Evolutionary conservation across 35 echinoderm and acorn worm species (phyloP), one percentile per base, ranked within the genome.

Genomic region (Antedon bifida): DNA sequence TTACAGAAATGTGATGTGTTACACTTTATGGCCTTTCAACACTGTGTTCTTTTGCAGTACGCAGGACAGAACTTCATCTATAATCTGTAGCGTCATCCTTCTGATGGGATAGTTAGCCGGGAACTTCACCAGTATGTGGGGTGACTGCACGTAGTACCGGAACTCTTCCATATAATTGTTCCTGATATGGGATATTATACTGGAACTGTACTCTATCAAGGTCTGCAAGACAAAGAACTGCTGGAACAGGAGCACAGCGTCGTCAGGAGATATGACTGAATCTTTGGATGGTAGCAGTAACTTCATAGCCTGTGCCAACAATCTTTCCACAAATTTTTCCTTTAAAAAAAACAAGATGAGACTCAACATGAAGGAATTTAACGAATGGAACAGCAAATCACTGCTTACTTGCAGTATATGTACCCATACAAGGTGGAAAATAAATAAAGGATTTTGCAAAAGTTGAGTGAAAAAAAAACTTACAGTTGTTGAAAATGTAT

Each of bases 81-180:
- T 97, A 17, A 97, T 78, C 33, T 83, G 88, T 55, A 97, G 39
- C 26, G 85, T 90, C 78, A 84, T 77, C 56, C 83, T 74, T 32
- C 90, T 92, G 77, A 97, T 97, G 5, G 94, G 94, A 32, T 92
- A 96, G 29, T 74, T 7, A 34, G 34, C 36, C 0, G 94, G 94
- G 31, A 97, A 85, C 51, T 97, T 92, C 35, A 82, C 86, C 0
- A 97, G 85, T 13, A 97, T 97, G 80, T 97, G 87, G 9, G 94
- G 94, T 77, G 93, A 92, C 36, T 89, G 93, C 36, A 96, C 82
- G 56, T 96, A 96, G 82, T 96, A 96, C 82, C 93, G 92, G 77
- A 7, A 79, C 1, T 55, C 16, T 21, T 96, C 93, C 2, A 77
- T 91, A 84, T 91, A 96, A 81, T 91, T 96, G 42, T 74, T 91